Base-by-base conservation (phyloP, 2,888 invertebrate genomes). In the Parnassius orleans region DNA sequence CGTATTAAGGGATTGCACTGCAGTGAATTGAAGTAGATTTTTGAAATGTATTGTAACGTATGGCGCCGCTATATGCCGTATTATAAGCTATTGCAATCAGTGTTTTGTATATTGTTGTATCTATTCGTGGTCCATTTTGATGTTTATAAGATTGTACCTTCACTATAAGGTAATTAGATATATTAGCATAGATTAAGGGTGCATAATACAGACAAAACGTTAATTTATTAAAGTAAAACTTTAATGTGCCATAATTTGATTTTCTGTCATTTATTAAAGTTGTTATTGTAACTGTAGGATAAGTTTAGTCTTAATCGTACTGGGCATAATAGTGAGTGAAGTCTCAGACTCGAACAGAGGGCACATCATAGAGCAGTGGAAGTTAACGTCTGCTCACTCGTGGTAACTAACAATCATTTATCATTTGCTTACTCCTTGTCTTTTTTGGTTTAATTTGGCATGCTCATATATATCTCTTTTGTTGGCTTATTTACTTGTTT, bases 1-100 rank as follows among this genome's bases (percentile, higher is more conserved):
- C 46, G 57, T 65, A 57, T 24, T 24, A 11, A 53, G 24, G 46
- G 65, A 67, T 68, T 65, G 79, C 81, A 81, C 77, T 78, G 76
- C 76, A 80, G 82, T 73, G 81, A 82, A 79, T 81, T 82, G 80
- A 75, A 15, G 52, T 68, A 69, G 64, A 65, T 68, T 65, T 69
- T 70, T 53, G 61, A 64, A 67, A 65, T 62, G 33, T 55, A 57
- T 64, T 61, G 51, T 48, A 63, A 42, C 44, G 58, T 53, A 14
- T 10, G 54, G 42, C 41, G 41, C n/a, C 11, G 2, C n/a, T 46
- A n/a, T 12, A 11, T 7, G 46, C 46, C 46, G n/a, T 46, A n/a
- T 19, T 46, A 7, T 46, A n/a, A 46, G 9, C 12, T 46, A 11
- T 51, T 24, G 12, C 7, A 51, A 3, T 51, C 10, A 51, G 51